phyloP scores from a whole-genome alignment of 2,888 invertebrate genomes.

The Rhogogaster chlorosoma region DNA sequence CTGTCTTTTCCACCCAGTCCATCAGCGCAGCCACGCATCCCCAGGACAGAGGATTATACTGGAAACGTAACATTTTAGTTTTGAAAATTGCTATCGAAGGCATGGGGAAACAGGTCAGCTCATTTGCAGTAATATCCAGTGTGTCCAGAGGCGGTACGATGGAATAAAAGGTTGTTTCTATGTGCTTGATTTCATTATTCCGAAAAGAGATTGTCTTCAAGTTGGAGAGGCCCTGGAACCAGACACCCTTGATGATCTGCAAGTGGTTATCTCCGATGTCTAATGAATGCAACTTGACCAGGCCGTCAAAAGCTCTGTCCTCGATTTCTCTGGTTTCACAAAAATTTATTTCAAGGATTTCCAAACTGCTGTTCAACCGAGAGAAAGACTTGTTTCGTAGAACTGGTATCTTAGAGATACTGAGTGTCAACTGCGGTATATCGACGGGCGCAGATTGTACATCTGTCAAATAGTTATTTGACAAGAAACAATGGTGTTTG shows the following conservation, averaged over 20 bases:
- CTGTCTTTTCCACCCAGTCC: neutral
- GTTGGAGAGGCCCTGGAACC: conserved; percentile 56
- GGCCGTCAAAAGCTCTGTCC: conserved; percentile 52
- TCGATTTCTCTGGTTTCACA: conserved; percentile 42
- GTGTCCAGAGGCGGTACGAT: conserved; percentile 51
- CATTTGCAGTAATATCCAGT: conserved; percentile 56
- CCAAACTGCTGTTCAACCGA: conserved; percentile 1
- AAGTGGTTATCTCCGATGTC: conserved; percentile 54
- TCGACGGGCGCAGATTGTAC: conserved; percentile 6
- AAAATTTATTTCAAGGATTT: neutral
- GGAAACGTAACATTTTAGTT: conserved; percentile 49
- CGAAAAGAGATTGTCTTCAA: conserved; percentile 54
- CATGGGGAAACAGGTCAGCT: conserved; percentile 51
- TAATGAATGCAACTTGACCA: conserved; percentile 53
- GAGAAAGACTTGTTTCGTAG: neutral
- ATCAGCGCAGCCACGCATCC: neutral
- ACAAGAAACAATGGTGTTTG: conserved; percentile 5
- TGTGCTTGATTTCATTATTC: conserved; percentile 52
- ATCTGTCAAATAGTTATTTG: conserved; percentile 1
- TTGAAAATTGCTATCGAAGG: conserved; percentile 51
- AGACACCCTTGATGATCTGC: conserved; percentile 51
- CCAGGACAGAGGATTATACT: conserved; percentile 55
- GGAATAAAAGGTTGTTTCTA: conserved; percentile 55
- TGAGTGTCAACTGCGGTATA: conserved; percentile 3
- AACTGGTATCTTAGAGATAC: neutral